A percentile compares a stretch with the other conserved stretches of the same genome.
phyloP scores from a whole-genome alignment of 2,888 invertebrate genomes.

The Endomychus coccineus region DNA sequence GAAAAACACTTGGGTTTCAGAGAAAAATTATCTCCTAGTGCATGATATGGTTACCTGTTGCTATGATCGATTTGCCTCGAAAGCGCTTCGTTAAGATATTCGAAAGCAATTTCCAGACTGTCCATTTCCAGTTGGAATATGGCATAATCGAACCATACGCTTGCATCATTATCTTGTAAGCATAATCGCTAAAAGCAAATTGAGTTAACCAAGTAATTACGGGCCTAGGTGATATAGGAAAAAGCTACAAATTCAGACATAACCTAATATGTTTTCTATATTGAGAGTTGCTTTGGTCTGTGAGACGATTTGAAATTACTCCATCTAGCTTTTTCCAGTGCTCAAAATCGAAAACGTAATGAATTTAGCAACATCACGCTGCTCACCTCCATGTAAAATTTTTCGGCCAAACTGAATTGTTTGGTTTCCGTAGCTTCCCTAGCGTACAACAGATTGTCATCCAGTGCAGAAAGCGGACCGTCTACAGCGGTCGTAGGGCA shows the following conservation, averaged over 20 bases:
- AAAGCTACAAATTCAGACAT: too few relatives aligned
- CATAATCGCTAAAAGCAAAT: constrained; percentile 34
- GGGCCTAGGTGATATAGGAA: too few relatives aligned
- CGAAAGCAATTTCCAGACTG: constrained; percentile 33
- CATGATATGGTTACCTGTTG: constrained; percentile 30
- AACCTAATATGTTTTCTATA: too few relatives aligned
- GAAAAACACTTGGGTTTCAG: too few relatives aligned
- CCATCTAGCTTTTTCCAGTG: too few relatives aligned
- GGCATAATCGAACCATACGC: constrained; percentile 40
- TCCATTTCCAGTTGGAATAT: constrained; percentile 32
- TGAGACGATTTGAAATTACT: too few relatives aligned
- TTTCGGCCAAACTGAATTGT: constrained; percentile 31
- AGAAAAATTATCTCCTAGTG: background rate
- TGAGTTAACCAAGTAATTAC: constrained; percentile 9
- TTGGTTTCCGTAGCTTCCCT: constrained; percentile 38
- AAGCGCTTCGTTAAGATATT: constrained; percentile 37
- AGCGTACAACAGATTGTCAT: constrained; percentile 31
- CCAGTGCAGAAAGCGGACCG: constrained; percentile 19
- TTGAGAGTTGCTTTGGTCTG: too few relatives aligned
- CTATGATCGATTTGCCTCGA: constrained; percentile 27
- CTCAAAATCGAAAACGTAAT: too few relatives aligned
- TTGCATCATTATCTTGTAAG: constrained; percentile 27
- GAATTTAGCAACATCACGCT: too few relatives aligned
- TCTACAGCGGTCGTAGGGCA: constrained; percentile 13
- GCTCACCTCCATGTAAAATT: constrained; percentile 35